phyloP scores from a whole-genome alignment of 2,113 vertebrate genomes.

The Anguilla rostrata region DNA sequence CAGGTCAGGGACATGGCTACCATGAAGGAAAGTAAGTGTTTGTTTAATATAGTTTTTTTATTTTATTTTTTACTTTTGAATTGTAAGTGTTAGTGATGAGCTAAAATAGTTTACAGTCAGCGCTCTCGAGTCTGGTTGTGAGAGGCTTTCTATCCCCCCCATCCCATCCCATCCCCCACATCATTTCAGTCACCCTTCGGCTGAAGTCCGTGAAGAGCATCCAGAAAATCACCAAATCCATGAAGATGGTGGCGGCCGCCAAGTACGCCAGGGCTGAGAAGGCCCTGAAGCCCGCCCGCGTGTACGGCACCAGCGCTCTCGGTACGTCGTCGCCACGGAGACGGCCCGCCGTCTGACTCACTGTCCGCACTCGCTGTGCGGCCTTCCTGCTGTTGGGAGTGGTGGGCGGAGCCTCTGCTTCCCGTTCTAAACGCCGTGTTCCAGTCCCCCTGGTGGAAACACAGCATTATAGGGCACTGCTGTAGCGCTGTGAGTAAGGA shows the following conservation, averaged over 20 bases:
- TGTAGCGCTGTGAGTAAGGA: no score
- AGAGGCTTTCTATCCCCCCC: not conserved
- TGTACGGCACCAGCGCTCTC: conserved; percentile 84
- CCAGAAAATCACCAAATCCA: conserved; percentile 98
- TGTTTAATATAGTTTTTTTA: not conserved
- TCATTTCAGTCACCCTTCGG: conserved; percentile 82
- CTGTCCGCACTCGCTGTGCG: no score
- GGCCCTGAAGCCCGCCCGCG: conserved; percentile 86
- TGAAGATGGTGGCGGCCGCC: conserved; percentile 98
- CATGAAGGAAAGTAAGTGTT: conserved; percentile 95
- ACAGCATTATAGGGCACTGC: no score
- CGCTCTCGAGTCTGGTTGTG: not conserved
- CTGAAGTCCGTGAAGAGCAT: conserved; percentile 98
- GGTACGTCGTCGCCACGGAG: conserved; percentile 66
- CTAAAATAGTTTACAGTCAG: no score
- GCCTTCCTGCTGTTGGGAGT: no score
- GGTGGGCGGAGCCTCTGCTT: no score
- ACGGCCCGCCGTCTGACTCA: no score
- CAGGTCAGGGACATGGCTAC: conserved; percentile 98
- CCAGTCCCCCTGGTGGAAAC: no score
- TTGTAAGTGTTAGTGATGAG: no score
- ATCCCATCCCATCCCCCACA: no score
- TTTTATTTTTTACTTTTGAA: no score
- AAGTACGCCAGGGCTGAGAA: conserved; percentile 90
- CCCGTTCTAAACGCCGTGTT: no score